Evolutionary conservation across 2,113 vertebrate genomes (phyloP), one percentile per base, ranked within the genome.

Genomic region (Zosterops lateralis): DNA sequence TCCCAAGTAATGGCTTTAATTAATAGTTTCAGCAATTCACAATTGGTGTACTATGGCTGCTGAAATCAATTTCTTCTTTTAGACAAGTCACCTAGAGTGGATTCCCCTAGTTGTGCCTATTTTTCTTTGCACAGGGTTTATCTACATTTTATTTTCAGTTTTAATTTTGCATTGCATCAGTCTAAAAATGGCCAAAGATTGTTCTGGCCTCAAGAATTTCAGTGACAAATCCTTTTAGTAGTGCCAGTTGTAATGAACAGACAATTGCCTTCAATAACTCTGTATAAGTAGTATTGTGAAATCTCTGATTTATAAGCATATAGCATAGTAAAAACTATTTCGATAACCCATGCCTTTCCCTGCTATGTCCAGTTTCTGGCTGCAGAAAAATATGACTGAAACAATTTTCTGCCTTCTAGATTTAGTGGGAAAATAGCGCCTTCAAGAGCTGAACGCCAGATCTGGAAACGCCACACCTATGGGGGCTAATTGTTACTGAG

Each of bases 381-480:
- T 72, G 38, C 28, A 82, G 45, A 78, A 84, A 90, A 91, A 66
- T 61, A 67, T 24, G 2, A 93, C 40, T 72, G 57, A 86, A 96
- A 89, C 22, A 71, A 26, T 73, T 58, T 80, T 89, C 50, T 76
- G 62, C 51, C 62, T 89, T 89, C 61, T 76, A 65, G 54, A 86
- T 92, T 96, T 88, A 79, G 45, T 89, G 40, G 72, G 70, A 93
- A 96, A 93, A 91, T 56, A 84, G 51, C 28, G 3, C 89, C 66
- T 73, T 91, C 89, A 85, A 64, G 82, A 94, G 86, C 48, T 73
- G 71, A 94, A 67, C 74, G 92, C 22, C 74, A 81, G 47, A 34
- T 86, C 68, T 48, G 76, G 84, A 94, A 95, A 90, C 73, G 36
- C 40, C 81, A 74, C 50, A 50, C 3, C 5, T 65, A 34, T 18